These are phyloP conservation scores for Molossus alvarezi DNA, from an alignment of 2,797 vertebrate genomes.

Conservation along the genomic window DNA sequence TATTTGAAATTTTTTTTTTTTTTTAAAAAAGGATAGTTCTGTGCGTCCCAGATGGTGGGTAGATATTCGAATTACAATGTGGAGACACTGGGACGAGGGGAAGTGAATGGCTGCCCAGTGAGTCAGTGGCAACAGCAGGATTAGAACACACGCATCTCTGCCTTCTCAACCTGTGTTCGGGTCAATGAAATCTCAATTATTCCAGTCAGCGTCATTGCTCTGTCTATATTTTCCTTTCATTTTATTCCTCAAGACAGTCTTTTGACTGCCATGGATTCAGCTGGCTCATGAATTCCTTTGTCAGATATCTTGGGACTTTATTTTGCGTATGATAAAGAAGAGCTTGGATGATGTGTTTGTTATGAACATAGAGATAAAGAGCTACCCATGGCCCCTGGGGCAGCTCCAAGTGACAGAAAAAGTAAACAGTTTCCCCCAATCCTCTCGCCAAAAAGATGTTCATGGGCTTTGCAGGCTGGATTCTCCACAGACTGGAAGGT, in stretches of 20 bases:
- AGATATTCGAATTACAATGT: conserved; percentile 34
- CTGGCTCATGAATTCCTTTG: conserved; percentile 43
- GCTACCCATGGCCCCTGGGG: background rate
- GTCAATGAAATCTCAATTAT: conserved; percentile 44
- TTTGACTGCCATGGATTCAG: background rate
- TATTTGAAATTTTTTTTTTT: conserved; percentile 1
- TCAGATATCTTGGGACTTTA: conserved; percentile 41
- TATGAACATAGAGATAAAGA: conserved; percentile 6
- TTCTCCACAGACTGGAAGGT: background rate
- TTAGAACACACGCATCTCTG: background rate
- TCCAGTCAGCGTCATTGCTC: background rate
- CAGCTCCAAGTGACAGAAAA: background rate
- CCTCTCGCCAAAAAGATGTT: background rate
- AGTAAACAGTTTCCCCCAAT: background rate
- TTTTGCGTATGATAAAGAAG: background rate
- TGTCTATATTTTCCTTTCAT: conserved; percentile 4
- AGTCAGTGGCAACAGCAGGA: conserved; percentile 29
- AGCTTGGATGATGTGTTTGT: background rate
- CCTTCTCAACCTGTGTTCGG: conserved; percentile 14
- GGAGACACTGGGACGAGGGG: background rate
- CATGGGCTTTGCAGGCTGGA: background rate
- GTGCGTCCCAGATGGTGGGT: background rate
- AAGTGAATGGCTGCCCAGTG: background rate
- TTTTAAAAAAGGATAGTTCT: background rate
- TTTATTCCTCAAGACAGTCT: conserved; percentile 4